These are phyloP conservation scores for Lepus europaeus DNA, from an alignment of 2,113 vertebrate genomes.

Conservation along the genomic window DNA sequence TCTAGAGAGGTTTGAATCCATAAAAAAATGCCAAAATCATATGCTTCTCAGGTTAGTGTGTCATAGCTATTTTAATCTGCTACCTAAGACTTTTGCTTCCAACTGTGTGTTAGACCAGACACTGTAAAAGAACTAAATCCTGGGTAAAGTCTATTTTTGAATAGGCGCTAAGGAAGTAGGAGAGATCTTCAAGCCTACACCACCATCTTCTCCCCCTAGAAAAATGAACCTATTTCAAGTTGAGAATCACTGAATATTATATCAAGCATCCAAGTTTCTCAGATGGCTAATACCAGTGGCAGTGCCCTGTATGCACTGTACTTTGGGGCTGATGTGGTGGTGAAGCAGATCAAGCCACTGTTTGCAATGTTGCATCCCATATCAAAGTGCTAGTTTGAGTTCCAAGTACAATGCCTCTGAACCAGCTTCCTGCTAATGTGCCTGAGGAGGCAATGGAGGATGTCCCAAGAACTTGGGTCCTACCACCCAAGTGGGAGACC, in stretches of 20 bases:
- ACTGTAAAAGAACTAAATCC: slow-evolving; percentile 20
- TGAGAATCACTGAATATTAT: not conserved
- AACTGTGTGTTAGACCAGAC: not conserved
- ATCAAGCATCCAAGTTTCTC: not conserved
- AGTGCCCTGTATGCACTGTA: not conserved
- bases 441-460: no score
- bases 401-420: no score
- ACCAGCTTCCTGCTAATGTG: no score
- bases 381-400: no score
- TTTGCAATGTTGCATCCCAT: no score
- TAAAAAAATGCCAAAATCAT: slow-evolving; percentile 13
- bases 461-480: no score
- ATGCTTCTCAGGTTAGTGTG: slow-evolving; percentile 27
- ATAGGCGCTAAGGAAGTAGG: slow-evolving; percentile 3
- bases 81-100: slow-evolving; percentile 49
- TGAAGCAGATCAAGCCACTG: no score
- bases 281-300: not conserved
- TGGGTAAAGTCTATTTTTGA: slow-evolving; percentile 55
- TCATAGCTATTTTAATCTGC: slow-evolving; percentile 15
- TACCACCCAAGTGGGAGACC: no score
- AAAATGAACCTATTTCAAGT: slow-evolving; percentile 45
- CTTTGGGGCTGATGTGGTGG: no score
- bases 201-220: not conserved
- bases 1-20: not conserved
- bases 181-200: not conserved